phyloP scores from a whole-genome alignment of 2,888 invertebrate genomes.

The Sesia bembeciformis region DNA sequence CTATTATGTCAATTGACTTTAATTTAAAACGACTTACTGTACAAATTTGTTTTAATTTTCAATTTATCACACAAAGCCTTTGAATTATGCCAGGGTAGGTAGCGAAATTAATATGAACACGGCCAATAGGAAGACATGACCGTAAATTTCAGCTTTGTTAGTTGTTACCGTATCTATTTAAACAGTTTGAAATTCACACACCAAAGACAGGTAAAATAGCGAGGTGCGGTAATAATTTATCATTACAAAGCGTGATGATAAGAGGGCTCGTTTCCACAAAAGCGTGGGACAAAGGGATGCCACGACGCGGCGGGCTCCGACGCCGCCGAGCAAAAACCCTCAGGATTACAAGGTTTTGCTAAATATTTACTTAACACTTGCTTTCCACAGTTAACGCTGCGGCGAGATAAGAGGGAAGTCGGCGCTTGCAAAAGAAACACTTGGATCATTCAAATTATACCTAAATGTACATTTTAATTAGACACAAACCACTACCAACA shows the following conservation, averaged over 20 bases:
- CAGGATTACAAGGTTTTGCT: constrained; percentile 50
- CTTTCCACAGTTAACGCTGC: constrained; percentile 20
- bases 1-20: too few relatives aligned
- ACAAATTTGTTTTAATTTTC: too few relatives aligned
- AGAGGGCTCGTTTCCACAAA: constrained; percentile 33
- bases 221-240: constrained; percentile 35
- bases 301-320: constrained; percentile 12
- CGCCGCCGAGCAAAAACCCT: constrained; percentile 38
- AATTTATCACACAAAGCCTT: too few relatives aligned
- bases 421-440: background rate
- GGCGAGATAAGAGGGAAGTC: constrained; percentile 2
- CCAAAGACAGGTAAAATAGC: constrained; percentile 7
- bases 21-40: too few relatives aligned
- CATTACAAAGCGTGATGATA: constrained; percentile 52
- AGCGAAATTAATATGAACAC: too few relatives aligned
- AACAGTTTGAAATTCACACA: constrained; percentile 7
- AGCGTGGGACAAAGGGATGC: constrained; percentile 42
- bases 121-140: too few relatives aligned
- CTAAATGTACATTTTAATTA: background rate
- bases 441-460: background rate
- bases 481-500: too few relatives aligned
- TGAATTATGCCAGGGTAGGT: too few relatives aligned
- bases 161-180: constrained; percentile 2
- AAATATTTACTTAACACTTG: constrained; percentile 59
- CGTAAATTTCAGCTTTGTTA: too few relatives aligned